Conservation (phyloP, 2,113 vertebrate genomes). For the Halichoerus grypus region DNA sequence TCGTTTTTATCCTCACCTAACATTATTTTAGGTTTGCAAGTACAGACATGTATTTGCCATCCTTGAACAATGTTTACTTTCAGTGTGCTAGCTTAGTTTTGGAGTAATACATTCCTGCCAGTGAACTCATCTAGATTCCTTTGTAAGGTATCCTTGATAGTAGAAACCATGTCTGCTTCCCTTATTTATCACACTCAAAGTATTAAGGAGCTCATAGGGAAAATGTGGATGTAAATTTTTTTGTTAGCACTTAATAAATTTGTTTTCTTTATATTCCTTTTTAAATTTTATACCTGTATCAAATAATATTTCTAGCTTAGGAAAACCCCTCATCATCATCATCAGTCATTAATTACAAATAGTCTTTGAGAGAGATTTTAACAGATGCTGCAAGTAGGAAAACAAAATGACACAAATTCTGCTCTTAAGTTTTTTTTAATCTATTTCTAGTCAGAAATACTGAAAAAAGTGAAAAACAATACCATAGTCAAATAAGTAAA, state of each 20-base stretch:
- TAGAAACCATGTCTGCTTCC: background rate
- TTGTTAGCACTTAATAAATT: background rate
- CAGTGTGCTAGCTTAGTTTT: background rate
- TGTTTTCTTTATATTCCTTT: background rate
- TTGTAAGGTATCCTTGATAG: background rate
- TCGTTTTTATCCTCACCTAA: background rate
- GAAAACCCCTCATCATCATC: background rate
- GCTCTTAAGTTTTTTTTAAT: background rate
- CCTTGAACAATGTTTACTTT: background rate
- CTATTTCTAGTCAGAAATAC: background rate
- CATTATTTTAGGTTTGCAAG: background rate
- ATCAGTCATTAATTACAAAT: background rate
- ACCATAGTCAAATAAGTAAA: background rate
- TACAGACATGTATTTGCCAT: background rate
- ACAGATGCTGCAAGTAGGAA: background rate
- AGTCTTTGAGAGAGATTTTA: conserved; percentile 35
- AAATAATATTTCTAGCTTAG: conserved; percentile 4
- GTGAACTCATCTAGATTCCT: background rate
- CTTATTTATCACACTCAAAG: background rate
- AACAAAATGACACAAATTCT: background rate
- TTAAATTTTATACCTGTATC: background rate
- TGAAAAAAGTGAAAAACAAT: background rate
- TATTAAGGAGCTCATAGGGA: background rate
- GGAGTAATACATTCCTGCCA: background rate
- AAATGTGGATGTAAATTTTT: background rate